These are phyloP conservation scores for Galeopterus variegatus DNA, from an alignment of 2,113 vertebrate species.

Conservation along the genomic window DNA sequence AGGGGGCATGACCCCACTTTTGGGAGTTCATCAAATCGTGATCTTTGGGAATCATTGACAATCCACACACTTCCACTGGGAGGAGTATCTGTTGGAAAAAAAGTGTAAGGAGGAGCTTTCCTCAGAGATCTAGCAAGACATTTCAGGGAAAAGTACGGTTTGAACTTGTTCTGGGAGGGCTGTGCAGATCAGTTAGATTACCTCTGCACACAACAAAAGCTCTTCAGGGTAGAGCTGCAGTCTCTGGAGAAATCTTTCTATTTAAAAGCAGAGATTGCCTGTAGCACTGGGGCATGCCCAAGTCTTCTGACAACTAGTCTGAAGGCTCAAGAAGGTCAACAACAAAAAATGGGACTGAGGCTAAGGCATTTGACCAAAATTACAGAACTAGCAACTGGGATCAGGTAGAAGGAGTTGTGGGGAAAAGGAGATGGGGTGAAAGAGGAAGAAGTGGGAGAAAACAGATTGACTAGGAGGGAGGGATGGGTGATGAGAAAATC, in stretches of 20 bases:
- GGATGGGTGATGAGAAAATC: neutral
- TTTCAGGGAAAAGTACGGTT: constrained; percentile 19
- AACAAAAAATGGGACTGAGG: neutral
- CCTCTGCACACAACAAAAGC: constrained; percentile 6
- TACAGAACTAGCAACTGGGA: neutral
- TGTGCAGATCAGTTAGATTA: constrained; percentile 29
- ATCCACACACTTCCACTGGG: neutral
- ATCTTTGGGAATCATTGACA: neutral
- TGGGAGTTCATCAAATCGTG: neutral
- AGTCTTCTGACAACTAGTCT: neutral
- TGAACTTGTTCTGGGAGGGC: constrained; percentile 55
- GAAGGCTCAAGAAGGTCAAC: neutral
- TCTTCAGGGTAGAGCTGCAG: neutral
- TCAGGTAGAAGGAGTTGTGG: neutral
- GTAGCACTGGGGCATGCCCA: neutral
- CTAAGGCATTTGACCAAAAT: neutral
- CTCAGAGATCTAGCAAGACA: neutral
- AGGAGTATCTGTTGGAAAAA: neutral
- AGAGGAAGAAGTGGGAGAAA: neutral
- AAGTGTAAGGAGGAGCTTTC: neutral
- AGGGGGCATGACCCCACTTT: neutral
- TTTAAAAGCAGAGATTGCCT: constrained; percentile 30
- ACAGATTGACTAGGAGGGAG: neutral
- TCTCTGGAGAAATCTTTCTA: constrained; percentile 16
- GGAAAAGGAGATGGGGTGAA: neutral